A percentile compares a stretch with the other conserved stretches of the same genome.
These are phyloP conservation scores for Fragum fragum DNA, from an alignment of 2,888 invertebrate species.

Conservation along the genomic window DNA sequence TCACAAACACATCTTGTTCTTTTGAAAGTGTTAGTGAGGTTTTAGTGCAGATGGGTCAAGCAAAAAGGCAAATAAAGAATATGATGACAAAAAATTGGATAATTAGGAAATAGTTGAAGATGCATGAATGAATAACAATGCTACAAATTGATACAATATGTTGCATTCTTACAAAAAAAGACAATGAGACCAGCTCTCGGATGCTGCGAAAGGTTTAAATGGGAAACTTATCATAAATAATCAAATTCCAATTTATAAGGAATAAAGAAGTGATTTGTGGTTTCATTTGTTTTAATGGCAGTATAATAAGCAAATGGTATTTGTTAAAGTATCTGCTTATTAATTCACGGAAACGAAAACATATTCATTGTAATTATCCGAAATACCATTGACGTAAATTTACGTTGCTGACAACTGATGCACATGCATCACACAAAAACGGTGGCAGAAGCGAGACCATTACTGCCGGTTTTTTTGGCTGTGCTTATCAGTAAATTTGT, in stretches of 20 bases:
- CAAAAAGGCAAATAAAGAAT: no score
- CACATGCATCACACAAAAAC: neutral
- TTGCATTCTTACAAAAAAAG: neutral
- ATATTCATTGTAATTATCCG: neutral
- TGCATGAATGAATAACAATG: slow-evolving; percentile 6
- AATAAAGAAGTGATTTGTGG: no score
- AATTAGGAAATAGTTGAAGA: neutral
- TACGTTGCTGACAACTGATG: neutral
- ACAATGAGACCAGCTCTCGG: neutral
- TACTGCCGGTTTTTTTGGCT: neutral
- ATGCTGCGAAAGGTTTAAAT: no score
- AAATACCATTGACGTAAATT: neutral
- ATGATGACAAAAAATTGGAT: no score
- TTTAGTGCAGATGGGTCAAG: no score
- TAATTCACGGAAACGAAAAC: neutral
- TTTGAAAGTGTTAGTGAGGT: no score
- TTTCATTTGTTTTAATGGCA: no score
- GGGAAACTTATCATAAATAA: neutral
- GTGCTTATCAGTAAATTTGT: neutral
- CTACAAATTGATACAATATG: neutral
- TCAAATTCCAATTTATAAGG: no score
- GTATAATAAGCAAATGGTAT: neutral
- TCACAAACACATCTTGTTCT: no score
- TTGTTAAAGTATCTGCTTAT: neutral
- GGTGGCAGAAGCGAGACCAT: neutral